Conservation (phyloP, 1,140 invertebrate species). For the Drosophila simulans region DNA sequence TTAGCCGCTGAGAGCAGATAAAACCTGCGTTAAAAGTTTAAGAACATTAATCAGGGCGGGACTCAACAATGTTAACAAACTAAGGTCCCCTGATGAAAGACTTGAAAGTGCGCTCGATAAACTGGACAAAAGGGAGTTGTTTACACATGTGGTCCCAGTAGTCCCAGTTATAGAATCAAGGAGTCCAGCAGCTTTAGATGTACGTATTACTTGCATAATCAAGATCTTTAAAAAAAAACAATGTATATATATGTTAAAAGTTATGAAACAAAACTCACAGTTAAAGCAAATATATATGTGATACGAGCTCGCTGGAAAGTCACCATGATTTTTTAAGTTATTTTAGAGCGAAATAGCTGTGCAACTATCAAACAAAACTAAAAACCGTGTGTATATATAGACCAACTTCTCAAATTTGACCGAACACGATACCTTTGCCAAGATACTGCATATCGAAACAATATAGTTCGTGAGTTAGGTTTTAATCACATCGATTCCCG, state of each 20-base stretch:
- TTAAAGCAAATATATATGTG: not conserved
- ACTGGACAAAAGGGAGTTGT: not conserved
- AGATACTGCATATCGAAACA: not conserved
- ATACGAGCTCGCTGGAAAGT: not conserved
- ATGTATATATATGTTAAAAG: too few species aligned
- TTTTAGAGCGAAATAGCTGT: too few species aligned
- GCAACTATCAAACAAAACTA: not conserved
- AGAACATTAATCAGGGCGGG: not conserved
- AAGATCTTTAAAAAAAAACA: not conserved
- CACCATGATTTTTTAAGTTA: not conserved
- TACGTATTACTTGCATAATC: not conserved
- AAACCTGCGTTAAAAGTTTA: not conserved
- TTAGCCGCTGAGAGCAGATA: not conserved
- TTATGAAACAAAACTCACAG: not conserved
- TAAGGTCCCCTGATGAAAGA: not conserved
- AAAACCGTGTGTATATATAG: not conserved
- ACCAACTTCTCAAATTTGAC: not conserved
- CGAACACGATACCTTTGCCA: not conserved
- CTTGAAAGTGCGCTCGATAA: not conserved
- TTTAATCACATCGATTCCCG: slow-evolving; percentile 10
- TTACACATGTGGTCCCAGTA: not conserved
- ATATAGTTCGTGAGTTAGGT: not conserved
- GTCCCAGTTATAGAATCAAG: not conserved
- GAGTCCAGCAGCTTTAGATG: not conserved
- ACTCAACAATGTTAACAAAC: not conserved